These are phyloP conservation scores for Aphelenchoides avenae DNA, from an alignment of 1,140 invertebrate species.

Conservation along the genomic window DNA sequence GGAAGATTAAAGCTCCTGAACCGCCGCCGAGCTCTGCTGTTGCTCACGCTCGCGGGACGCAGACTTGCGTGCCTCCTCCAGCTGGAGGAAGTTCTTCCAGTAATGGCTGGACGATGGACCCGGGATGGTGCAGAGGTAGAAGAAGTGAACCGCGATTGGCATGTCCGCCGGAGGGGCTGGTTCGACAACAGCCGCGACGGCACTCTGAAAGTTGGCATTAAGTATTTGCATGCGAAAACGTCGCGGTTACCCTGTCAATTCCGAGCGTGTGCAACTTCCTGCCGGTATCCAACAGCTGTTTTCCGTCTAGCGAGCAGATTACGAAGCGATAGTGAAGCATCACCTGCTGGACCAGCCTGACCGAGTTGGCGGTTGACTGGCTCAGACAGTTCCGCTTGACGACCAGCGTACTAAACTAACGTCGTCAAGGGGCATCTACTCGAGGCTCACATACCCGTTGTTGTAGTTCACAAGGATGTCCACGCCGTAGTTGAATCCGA, in stretches of 20 bases:
- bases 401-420: too few species aligned
- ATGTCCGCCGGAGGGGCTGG: neutral
- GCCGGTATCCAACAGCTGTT: conserved; percentile 13
- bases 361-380: too few species aligned
- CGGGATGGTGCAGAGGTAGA: conserved; percentile 6
- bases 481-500: conserved; percentile 13
- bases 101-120: conserved; percentile 5
- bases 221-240: conserved; percentile 5
- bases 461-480: conserved; percentile 21
- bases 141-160: conserved; percentile 15
- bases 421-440: too few species aligned
- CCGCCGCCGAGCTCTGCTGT: too few species aligned
- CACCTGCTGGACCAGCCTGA: too few species aligned
- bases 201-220: conserved; percentile 18
- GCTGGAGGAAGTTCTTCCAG: conserved; percentile 22
- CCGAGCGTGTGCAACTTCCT: conserved; percentile 1
- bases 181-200: conserved; percentile 8
- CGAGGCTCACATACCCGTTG: conserved; percentile 9
- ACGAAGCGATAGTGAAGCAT: too few species aligned
- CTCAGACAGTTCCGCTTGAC: too few species aligned
- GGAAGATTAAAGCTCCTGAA: too few species aligned
- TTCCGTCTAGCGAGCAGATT: too few species aligned
- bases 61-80: conserved; percentile 7
- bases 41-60: too few species aligned
- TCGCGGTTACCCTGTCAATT: conserved; percentile 14